Evolutionary conservation across 2,113 vertebrate species (phyloP).

Genomic region (Centrocercus urophasianus): DNA sequence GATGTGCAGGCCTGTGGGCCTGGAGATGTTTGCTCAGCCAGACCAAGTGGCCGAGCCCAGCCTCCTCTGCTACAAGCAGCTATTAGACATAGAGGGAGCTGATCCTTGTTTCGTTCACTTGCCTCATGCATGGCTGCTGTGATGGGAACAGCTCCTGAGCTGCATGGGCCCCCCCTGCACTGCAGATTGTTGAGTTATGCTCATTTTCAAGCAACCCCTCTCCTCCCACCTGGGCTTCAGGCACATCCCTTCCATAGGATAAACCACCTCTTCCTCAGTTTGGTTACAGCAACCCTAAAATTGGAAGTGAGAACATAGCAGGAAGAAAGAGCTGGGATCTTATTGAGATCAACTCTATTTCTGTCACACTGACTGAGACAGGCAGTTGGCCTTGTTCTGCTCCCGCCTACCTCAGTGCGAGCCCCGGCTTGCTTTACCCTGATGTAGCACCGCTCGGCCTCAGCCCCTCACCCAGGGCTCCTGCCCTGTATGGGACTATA

Average conservation of each 20-base stretch:
- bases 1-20: not conserved
- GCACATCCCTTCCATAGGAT: not conserved
- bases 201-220: not conserved
- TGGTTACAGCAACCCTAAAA: slow-evolving; percentile 62
- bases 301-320: slow-evolving; percentile 51
- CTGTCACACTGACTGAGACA: slow-evolving; percentile 57
- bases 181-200: not conserved
- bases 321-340: slow-evolving; percentile 57
- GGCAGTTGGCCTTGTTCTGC: slow-evolving; percentile 58
- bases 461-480: fast-evolving
- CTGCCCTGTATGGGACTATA: fast-evolving
- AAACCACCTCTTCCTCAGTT: slow-evolving; percentile 32
- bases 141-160: not conserved
- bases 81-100: not conserved
- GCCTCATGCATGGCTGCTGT: not conserved
- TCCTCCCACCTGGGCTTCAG: not conserved
- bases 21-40: not conserved
- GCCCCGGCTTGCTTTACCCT: not conserved
- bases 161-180: fast-evolving
- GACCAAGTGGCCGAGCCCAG: not conserved
- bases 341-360: slow-evolving; percentile 68
- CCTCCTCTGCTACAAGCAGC: not conserved
- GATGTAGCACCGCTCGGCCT: not conserved
- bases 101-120: not conserved
- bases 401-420: slow-evolving; percentile 5